Evolutionary conservation across 1,140 invertebrate species (phyloP).

Genomic region (Atta texana): DNA sequence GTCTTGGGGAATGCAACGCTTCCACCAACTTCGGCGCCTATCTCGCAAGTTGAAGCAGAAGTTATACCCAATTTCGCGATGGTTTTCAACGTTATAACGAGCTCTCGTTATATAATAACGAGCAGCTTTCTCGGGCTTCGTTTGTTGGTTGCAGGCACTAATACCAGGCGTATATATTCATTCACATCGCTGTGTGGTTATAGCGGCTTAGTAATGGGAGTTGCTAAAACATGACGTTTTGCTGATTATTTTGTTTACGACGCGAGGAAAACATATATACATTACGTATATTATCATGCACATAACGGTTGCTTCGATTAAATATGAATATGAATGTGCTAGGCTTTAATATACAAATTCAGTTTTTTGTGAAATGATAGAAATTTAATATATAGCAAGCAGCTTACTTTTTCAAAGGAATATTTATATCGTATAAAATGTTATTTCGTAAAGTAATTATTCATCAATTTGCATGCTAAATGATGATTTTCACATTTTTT

Average conservation of each 20-base stretch:
- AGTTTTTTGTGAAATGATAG: slow-evolving; percentile 9
- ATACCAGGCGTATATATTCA: slow-evolving; percentile 80
- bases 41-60: slow-evolving; percentile 62
- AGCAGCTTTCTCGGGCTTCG: slow-evolving; percentile 81
- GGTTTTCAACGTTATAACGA: slow-evolving; percentile 82
- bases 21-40: slow-evolving; percentile 54
- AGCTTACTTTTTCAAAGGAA: slow-evolving; percentile 8
- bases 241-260: slow-evolving; percentile 63
- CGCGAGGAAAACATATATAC: slow-evolving; percentile 19
- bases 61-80: slow-evolving; percentile 64
- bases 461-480: slow-evolving; percentile 17
- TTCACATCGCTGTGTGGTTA: slow-evolving; percentile 62
- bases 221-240: slow-evolving; percentile 79
- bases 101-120: slow-evolving; percentile 85
- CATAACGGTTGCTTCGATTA: slow-evolving; percentile 24
- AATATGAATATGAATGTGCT: slow-evolving; percentile 2
- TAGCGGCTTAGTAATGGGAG: slow-evolving; percentile 68
- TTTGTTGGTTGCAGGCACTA: slow-evolving; percentile 80
- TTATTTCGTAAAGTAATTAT: slow-evolving; percentile 17
- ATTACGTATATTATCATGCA: background rate
- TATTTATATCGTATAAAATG: background rate
- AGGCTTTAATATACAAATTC: slow-evolving; percentile 24
- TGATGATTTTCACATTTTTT: slow-evolving; percentile 5
- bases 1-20: slow-evolving; percentile 56
- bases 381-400: slow-evolving; percentile 35